Evolutionary conservation across 2,888 invertebrate genomes (phyloP), one percentile per base, ranked within the genome.

Genomic region (Rotaria macrura): DNA sequence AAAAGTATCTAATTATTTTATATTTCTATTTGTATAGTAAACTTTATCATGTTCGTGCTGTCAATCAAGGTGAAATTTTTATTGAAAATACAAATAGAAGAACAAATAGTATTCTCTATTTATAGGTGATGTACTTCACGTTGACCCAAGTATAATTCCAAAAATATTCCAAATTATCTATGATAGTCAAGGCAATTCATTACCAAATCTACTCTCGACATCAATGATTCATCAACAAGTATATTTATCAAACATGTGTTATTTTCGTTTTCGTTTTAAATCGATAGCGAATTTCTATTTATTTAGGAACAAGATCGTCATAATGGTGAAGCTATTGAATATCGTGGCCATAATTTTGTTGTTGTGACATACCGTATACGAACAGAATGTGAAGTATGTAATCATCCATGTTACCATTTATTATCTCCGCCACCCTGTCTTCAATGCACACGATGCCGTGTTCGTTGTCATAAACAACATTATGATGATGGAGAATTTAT

Each of bases 81-180:
- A 25, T n/a, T 34, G 9, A n/a, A n/a, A n/a, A n/a, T n/a, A n/a
- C n/a, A n/a, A n/a, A 34, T 10, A 7, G 14, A 20, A 65, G 7
- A 25, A n/a, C 1, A 79, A 79, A 7, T 43, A n/a, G 10, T 5
- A 2, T n/a, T 6, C 20, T 40, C 12, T 12, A 79, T 43, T 14
- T 43, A 2, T n/a, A 79, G 79, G 84, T 25, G 99, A 99, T 93
- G 97, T 98, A 89, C 97, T 98, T 91, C 94, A 97, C 91, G 98
- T 97, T 86, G 97, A 97, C 93, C 95, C 96, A 91, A 96, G 96
- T 93, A 97, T 98, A 93, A 96, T 99, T 92, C 98, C 98, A 89
- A 94, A 96, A 91, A 99, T 99, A 92, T 98, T 86, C 34, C 86
- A 85, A 72, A 83, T 86, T 49, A 38, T 85, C 20, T 86, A 83